Evolutionary conservation across 2,888 invertebrate species (phyloP), one percentile per base, ranked within the genome.

Genomic region (Pyrrhia umbra): DNA sequence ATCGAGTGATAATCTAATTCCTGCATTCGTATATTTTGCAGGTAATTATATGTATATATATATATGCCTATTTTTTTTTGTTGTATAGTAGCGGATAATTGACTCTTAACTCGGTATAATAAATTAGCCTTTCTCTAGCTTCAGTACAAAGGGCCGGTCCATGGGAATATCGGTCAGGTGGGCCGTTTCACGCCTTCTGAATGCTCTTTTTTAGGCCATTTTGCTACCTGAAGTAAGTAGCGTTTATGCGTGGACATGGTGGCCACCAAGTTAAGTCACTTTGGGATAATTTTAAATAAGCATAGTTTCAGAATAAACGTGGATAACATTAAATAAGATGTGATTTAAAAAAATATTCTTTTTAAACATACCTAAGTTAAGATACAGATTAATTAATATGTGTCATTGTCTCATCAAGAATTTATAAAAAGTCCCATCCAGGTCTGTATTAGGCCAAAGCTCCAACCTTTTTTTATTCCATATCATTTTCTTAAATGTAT

Each of bases 161-260:
- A 82, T 89, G 80, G 86, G 89, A 90, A 89, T 67, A 59, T 60
- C 49, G 65, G 82, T 89, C 88, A 88, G 91, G 89, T 89, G 87
- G 73, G 45, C n/a, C 45, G 40, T 6, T 59, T 93, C 93, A 93
- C 93, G 92, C 92, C 93, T 85, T 70, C 85, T 79, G 76, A 56
- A n/a, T 34, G 63, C 27, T 9, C 50, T 77, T 71, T 79, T 76
- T 79, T 77, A 61, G 60, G 13, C 58, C 30, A 21, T 16, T 39
- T 42, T 40, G 79, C 83, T 84, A 88, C 88, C 88, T 90, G 88
- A 76, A 61, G 70, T 63, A 65, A 65, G 46, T 47, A 39, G 54
- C 43, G 54, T 47, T 8, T 54, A 23, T 16, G 2, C 10, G 13
- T 30, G 23, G 16, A 25, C 34, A 18, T 6, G 39, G 61, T 37